Base-by-base conservation (phyloP, 2,888 invertebrate genomes). In the Brachyptera risi region DNA sequence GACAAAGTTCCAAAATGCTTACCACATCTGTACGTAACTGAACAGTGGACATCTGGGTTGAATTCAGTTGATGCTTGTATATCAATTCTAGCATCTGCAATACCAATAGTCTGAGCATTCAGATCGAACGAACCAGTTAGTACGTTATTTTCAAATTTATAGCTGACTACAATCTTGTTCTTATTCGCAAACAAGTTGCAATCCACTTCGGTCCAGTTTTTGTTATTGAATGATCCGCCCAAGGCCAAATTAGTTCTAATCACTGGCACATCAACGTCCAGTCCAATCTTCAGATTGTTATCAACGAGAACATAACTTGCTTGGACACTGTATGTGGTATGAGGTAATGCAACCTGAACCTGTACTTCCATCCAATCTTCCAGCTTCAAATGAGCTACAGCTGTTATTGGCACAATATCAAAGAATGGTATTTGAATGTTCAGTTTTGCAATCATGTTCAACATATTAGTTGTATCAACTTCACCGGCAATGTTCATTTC, bases 161-260 rank as follows among this genome's bases (percentile, higher is more conserved):
- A 62, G 19, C 37, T 62, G 13, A 13, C 59, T 21, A 56, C 40
- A 4, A 62, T 37, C 21, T 62, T 62, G 56, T 62, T 62, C 44
- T 59, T 24, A 23, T 59, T 56, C 35, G 47, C 35, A 13, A 56
- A 62, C 17, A 44, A 40, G n/a, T 42, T 15, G 0, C 24, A n/a
- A 3, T 44, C 26, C 9, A 56, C n/a, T 17, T 56, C 38, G 44
- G 27, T 59, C 4, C 27, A 44, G 3, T 35, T 17, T 11, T 31
- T 31, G 37, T 40, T 49, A 26, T 15, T 44, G 5, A 40, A 44
- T 13, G 44, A 44, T 1, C 62, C 62, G 7, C 62, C 62, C 5
- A 59, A 13, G 13, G 23, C 11, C 1, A 62, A 37, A 23, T 63
- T 58, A 5, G 58, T 50, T 23, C 58, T 44, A 19, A 61, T 31